Evolutionary conservation across 2,888 invertebrate genomes (phyloP).

Genomic region (Pristionchus exspectatus): DNA sequence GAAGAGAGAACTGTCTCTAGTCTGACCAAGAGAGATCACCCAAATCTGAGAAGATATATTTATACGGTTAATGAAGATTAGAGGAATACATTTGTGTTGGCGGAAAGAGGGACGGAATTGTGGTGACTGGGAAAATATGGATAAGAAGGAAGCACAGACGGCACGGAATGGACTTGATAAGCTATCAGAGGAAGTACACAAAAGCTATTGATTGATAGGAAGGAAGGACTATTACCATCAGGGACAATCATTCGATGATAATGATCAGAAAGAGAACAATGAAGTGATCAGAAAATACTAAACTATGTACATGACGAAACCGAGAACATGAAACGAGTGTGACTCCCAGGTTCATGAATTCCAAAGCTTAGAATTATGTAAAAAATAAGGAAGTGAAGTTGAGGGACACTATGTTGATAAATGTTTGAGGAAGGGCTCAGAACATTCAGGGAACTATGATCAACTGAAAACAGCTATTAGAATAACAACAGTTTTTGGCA

Average conservation of each 20-base stretch:
- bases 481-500: too few species aligned
- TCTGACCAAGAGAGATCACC: neutral
- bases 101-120: neutral
- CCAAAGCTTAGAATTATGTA: neutral
- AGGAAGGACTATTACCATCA: neutral
- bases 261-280: neutral
- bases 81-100: neutral
- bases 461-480: neutral
- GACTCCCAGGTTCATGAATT: neutral
- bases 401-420: too few species aligned
- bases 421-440: too few species aligned
- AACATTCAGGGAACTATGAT: too few species aligned
- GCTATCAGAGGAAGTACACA: slow-evolving; percentile 37
- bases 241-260: neutral
- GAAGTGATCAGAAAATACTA: neutral
- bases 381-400: too few species aligned
- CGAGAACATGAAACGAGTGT: neutral
- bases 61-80: neutral
- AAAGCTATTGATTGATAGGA: slow-evolving; percentile 3
- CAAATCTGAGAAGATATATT: neutral
- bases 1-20: neutral
- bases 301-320: neutral
- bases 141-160: slow-evolving; percentile 13
- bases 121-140: neutral
- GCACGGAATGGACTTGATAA: slow-evolving; percentile 12